These are phyloP conservation scores for Silurus meridionalis DNA, from an alignment of 2,113 vertebrate genomes.

Conservation along the genomic window DNA sequence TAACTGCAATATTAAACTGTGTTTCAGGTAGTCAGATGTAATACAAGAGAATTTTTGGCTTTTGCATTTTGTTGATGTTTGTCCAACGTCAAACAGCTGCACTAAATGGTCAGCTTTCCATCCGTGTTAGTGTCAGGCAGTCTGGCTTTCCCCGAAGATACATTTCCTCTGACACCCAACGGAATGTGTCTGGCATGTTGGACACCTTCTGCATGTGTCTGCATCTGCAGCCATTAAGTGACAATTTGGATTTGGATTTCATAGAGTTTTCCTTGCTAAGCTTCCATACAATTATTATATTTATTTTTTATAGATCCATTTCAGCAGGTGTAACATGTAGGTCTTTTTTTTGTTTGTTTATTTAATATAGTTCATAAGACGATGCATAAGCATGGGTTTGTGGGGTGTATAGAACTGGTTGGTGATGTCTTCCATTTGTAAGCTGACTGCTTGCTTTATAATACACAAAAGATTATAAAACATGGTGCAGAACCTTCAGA, in stretches of 20 bases:
- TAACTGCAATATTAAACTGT: background rate
- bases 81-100: background rate
- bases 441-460: background rate
- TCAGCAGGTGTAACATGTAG: background rate
- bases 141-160: background rate
- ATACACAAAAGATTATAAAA: background rate
- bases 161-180: conserved; percentile 47
- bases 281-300: background rate
- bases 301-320: background rate
- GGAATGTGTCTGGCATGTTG: conserved; percentile 45
- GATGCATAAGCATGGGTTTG: background rate
- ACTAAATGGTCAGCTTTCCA: background rate
- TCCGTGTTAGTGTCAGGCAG: background rate
- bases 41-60: background rate
- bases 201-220: conserved; percentile 16
- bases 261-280: background rate
- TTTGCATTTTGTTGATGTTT: background rate
- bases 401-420: background rate
- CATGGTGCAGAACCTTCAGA: background rate
- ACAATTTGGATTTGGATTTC: background rate
- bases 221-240: background rate
- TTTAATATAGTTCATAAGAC: background rate
- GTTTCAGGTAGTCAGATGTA: background rate
- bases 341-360: background rate
- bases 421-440: background rate